Base-by-base conservation (phyloP, 2,113 vertebrate genomes). In the Tychaedon coryphoeus region DNA sequence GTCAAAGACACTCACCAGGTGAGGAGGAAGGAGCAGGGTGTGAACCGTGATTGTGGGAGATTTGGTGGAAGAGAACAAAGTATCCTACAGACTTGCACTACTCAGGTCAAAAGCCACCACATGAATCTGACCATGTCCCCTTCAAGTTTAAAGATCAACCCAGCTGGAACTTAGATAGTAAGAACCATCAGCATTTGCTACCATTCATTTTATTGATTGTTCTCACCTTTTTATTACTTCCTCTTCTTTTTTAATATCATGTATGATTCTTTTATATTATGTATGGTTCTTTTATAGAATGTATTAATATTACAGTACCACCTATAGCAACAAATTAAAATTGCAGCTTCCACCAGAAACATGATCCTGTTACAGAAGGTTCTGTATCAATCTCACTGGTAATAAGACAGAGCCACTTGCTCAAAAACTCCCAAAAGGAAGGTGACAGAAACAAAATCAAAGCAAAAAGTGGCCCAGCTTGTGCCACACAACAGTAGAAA, bases 281-380 rank as follows among this genome's bases (percentile, higher is more conserved):
- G 31, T 28, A 90, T 94, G 81, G 92, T 54, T 69, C 53, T 90
- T 85, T 79, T 72, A 36, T 45, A 33, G 61, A 80, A 70, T 93
- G 29, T 47, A 93, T 95, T 97, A 95, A 96, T 88, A 96, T 97
- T 86, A 93, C 64, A 96, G 91, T 97, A 94, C 95, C 88, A 96
- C 79, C 96, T 97, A 97, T 97, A 94, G 96, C 75, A 97, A 93
- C 64, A 95, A 90, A 97, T 88, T 77, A 93, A 95, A 96, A 95
- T 58, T 93, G 88, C 88, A 96, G 36, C 79, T 86, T 86, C 60
- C 67, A 62, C 71, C 45, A 62, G 22, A 70, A 96, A 62, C 6
- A 48, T 3, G 11, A 69, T 58, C 23, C 34, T 50, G 23, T 65
- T 54, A 65, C 0, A 8, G 31, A 54, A 76, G 20, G 38, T 62